These are phyloP conservation scores for Drosophila flavopinicola DNA, from an alignment of 2,888 invertebrate species.

Conservation along the genomic window DNA sequence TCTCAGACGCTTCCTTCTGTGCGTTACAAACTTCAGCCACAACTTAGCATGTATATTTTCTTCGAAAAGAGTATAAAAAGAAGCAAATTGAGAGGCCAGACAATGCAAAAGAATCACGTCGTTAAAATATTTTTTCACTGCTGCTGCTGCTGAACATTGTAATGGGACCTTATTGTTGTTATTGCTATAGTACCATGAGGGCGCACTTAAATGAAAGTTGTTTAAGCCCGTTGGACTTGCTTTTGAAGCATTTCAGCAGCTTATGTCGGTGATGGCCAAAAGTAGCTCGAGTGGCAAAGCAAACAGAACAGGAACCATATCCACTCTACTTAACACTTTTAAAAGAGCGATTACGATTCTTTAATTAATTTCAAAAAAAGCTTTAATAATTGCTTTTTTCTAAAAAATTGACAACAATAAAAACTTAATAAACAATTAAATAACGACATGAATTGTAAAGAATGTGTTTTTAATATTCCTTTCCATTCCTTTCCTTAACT, in stretches of 20 bases:
- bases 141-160: conserved; percentile 37
- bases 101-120: conserved; percentile 72
- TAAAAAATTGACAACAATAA: no score
- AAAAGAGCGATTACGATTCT: no score
- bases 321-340: background rate
- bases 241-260: conserved; percentile 12
- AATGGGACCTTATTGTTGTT: conserved; percentile 32
- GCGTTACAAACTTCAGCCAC: no score
- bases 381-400: no score
- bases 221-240: conserved; percentile 33
- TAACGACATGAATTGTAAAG: no score
- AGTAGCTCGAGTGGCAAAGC: background rate
- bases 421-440: no score
- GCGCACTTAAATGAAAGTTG: conserved; percentile 74
- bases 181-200: conserved; percentile 38
- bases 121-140: conserved; percentile 52
- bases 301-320: background rate
- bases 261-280: conserved; percentile 3
- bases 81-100: conserved; percentile 40
- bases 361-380: no score
- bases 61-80: conserved; percentile 9
- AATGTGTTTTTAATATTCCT: no score
- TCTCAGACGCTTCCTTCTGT: no score
- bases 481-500: no score
- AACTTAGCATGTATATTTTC: no score